Conservation (phyloP, 1,140 invertebrate genomes). For the Cydia fagiglandana region DNA sequence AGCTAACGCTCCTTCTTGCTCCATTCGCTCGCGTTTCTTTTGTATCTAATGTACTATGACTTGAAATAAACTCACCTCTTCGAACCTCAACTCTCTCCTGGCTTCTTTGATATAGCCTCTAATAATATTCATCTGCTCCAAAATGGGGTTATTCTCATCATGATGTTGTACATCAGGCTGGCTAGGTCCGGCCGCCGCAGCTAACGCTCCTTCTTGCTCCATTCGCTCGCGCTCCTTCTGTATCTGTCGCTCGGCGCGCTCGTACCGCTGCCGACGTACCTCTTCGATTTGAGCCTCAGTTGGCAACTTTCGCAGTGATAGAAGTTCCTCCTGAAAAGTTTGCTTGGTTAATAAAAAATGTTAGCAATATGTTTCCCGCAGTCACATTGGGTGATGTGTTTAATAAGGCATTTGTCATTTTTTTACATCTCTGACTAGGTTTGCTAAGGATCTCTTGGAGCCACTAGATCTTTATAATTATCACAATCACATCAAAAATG, state of each 20-base stretch:
- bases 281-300: constrained; percentile 75
- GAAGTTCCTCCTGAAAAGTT: constrained; percentile 62
- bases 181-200: constrained; percentile 32
- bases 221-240: constrained; percentile 60
- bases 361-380: too few relatives aligned
- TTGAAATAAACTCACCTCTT: background rate
- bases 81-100: too few relatives aligned
- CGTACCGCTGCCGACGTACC: constrained; percentile 62
- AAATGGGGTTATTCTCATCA: constrained; percentile 53
- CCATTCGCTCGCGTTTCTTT: too few relatives aligned
- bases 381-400: too few relatives aligned
- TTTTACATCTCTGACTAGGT: too few relatives aligned
- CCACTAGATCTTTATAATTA: too few relatives aligned
- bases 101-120: too few relatives aligned
- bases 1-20: constrained; percentile 35
- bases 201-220: constrained; percentile 45
- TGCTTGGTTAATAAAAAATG: background rate
- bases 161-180: constrained; percentile 35
- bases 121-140: too few relatives aligned
- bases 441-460: too few relatives aligned
- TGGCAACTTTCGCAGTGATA: constrained; percentile 68
- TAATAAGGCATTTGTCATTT: too few relatives aligned
- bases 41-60: too few relatives aligned
- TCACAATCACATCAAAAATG: too few relatives aligned
- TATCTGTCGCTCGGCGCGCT: constrained; percentile 70